Percentiles rank a stretch among this genome's conserved stretches.
Conservation (phyloP, 1,140 invertebrate species). For the Potamilus streckersoni region DNA sequence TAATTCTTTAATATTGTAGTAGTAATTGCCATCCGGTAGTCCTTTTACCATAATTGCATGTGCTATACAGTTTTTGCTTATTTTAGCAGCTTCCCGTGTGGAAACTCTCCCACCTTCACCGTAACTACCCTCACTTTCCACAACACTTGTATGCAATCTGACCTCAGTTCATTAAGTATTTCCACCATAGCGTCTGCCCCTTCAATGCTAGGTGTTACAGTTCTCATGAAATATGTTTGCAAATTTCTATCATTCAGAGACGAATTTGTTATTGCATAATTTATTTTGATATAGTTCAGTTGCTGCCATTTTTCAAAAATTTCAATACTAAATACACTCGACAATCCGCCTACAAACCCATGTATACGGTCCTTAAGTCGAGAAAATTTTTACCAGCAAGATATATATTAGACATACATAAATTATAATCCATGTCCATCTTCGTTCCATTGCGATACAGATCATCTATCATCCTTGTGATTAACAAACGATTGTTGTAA, state of each 20-base stretch:
- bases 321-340: conserved; percentile 23
- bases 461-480: too few species aligned
- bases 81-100: conserved; percentile 12
- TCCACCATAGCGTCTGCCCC: conserved; percentile 78
- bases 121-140: conserved; percentile 23
- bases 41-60: conserved; percentile 21
- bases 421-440: too few species aligned
- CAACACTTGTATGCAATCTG: conserved; percentile 37
- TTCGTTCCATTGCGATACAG: too few species aligned
- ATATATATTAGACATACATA: too few species aligned
- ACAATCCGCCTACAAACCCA: conserved; percentile 25
- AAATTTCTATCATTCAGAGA: conserved; percentile 80
- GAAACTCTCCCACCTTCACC: conserved; percentile 21
- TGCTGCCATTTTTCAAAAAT: conserved; percentile 11
- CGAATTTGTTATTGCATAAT: conserved; percentile 80
- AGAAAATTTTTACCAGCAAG: background rate
- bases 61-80: conserved; percentile 36
- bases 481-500: too few species aligned
- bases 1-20: conserved; percentile 11
- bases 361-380: conserved; percentile 6
- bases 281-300: conserved; percentile 72
- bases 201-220: conserved; percentile 83
- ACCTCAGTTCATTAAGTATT: conserved; percentile 12
- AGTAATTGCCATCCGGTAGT: background rate
- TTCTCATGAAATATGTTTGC: conserved; percentile 81